Base-by-base conservation (phyloP, 1,140 invertebrate species). In the Stegodyphus mimosarum region DNA sequence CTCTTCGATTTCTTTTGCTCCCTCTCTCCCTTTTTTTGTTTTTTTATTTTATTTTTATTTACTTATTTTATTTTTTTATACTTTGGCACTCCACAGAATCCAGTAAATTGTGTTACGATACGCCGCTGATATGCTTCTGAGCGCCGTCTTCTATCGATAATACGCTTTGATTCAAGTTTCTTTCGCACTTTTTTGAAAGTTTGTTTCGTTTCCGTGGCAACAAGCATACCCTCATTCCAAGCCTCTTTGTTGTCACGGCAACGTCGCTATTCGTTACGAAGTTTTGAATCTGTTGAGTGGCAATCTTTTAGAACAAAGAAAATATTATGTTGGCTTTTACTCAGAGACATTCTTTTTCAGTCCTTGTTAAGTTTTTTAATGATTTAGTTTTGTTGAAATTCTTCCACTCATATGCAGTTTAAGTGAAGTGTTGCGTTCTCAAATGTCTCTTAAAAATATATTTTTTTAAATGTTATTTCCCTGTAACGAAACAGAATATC, bases 241-340 rank as follows among this genome's bases (percentile, higher is more conserved):
- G 10, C 49, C 17, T 50, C 49, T 71, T 71, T 50, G 69, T 71
- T 71, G 33, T 48, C 49, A 71, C 50, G 11, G 69, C 13, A 50
- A 71, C 69, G 11, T 10, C 49, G 49, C 49, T 9, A 51, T 50
- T 71, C 11, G 11, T 51, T 17, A 6, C 49, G 10, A 71, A 71
- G 11, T 67, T 17, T 17, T 67, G 66, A 9, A 67, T 17, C 18
- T 67, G 66, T 67, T 13, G 66, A 67, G 18, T 67, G 66, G 15
- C 15, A 67, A 67, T 67, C 66, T 67, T 18, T 18, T 10, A 17
- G n/a, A 67, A 67, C 66, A 67, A 67, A 67, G 66, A 67, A 67
- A 67, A 67, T 67, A 67, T 18, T 18, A 67, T 67, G 13, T 67
- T n/a, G 18, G 66, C 9, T 67, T 67, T 67, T 18, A 17, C 9